Evolutionary conservation across 2,113 vertebrate species (phyloP).

Genomic region (Corythoichthys haematopterus): DNA sequence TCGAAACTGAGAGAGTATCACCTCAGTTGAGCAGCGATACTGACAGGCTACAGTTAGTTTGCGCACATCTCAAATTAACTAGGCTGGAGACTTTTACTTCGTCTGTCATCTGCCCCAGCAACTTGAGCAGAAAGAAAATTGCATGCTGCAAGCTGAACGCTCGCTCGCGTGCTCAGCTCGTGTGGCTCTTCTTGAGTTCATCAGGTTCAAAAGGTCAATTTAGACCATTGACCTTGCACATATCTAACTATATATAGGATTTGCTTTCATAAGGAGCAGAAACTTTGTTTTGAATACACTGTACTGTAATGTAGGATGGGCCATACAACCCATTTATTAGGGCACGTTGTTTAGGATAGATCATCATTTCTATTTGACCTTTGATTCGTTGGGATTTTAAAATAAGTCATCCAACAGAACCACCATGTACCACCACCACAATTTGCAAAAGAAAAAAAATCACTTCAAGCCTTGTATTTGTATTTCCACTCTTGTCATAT

Average conservation of each 20-base stretch:
- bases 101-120: slow-evolving; percentile 41
- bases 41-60: slow-evolving; percentile 29
- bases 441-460: too few species aligned
- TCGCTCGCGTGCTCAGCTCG: slow-evolving; percentile 1
- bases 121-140: slow-evolving; percentile 35
- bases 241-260: slow-evolving; percentile 6
- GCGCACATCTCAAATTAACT: slow-evolving; percentile 30
- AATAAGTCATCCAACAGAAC: not conserved
- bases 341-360: not conserved
- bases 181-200: slow-evolving; percentile 14
- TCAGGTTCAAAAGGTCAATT: slow-evolving; percentile 38
- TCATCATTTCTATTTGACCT: not conserved
- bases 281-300: slow-evolving; percentile 13
- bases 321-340: too few species aligned
- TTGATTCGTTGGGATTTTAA: not conserved
- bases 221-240: slow-evolving; percentile 37
- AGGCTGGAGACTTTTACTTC: slow-evolving; percentile 33
- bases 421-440: too few species aligned
- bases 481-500: too few species aligned
- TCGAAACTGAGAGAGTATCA: slow-evolving; percentile 73
- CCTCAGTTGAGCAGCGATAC: slow-evolving; percentile 44
- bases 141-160: slow-evolving; percentile 21
- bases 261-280: slow-evolving; percentile 19
- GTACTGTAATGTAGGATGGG: too few species aligned
- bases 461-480: too few species aligned